Percentiles rank a stretch among this genome's conserved stretches.
phyloP scores from a whole-genome alignment of 1,140 invertebrate species.

The Leptoteleia sp. region DNA sequence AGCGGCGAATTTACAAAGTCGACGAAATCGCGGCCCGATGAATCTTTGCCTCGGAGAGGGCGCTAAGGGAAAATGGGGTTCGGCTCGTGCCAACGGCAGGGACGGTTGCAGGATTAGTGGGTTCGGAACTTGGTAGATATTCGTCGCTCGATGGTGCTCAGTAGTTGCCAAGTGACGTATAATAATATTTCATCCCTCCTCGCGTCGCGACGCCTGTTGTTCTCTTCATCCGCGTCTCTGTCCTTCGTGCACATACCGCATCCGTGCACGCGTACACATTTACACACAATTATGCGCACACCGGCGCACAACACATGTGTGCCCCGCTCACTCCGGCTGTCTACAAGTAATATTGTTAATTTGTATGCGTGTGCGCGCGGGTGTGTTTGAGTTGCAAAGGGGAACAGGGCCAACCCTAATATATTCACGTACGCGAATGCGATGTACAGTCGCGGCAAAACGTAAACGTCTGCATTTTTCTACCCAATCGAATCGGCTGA shows the following conservation, averaged over 20 bases:
- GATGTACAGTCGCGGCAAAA: too few relatives aligned
- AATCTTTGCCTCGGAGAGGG: slow-evolving; percentile 29
- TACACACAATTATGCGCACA: slow-evolving; percentile 70
- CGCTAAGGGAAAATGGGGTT: slow-evolving; percentile 39
- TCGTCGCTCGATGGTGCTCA: slow-evolving; percentile 77
- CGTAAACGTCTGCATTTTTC: too few relatives aligned
- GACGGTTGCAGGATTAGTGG: slow-evolving; percentile 61
- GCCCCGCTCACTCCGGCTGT: too few relatives aligned
- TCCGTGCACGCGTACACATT: slow-evolving; percentile 58
- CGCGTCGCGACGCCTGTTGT: slow-evolving; percentile 53
- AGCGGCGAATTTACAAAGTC: slow-evolving; percentile 8
- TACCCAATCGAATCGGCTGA: too few relatives aligned
- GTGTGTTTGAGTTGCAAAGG: too few relatives aligned
- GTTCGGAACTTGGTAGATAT: slow-evolving; percentile 71
- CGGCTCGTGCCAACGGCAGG: slow-evolving; percentile 62
- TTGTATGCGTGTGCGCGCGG: too few relatives aligned
- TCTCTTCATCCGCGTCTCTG: slow-evolving; percentile 68
- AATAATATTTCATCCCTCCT: slow-evolving; percentile 79
- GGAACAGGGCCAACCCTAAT: too few relatives aligned
- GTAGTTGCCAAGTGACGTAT: slow-evolving; percentile 80
- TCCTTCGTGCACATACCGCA: slow-evolving; percentile 61
- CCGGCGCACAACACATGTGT: too few relatives aligned
- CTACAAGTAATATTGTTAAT: too few relatives aligned
- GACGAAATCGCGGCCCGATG: slow-evolving; percentile 19
- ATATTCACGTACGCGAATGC: too few relatives aligned